Evolutionary conservation across 2,797 vertebrate genomes (phyloP), one percentile per base, ranked within the genome.

Genomic region (Acanthiza pusilla): DNA sequence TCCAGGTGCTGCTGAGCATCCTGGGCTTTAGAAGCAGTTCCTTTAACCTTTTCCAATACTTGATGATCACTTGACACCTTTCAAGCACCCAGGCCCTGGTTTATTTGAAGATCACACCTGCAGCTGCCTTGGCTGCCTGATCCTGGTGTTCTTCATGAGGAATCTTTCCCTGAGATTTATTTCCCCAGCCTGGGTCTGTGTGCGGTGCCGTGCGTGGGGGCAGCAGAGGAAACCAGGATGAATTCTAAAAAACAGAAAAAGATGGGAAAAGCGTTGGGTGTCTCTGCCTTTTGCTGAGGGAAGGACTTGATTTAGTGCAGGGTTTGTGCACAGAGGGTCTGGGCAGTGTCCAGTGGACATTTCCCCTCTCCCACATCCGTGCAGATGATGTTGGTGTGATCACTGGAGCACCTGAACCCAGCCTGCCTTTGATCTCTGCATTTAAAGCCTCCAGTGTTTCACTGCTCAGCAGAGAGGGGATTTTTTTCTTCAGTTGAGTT

Each of bases 401-500:
- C 55, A 1, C 61, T 3, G 0, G 34, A 77, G 77, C 89, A 95
- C 94, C 96, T 94, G 92, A 91, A 55, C 58, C 82, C 92, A 71
- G 51, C 45, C 1, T 68, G 71, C 40, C 90, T 96, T 95, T 96
- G 94, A 96, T 95, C 89, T 93, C 91, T 94, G 73, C 6, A 40
- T 95, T 92, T 89, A 83, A 96, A 94, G 63, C 91, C 88, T 58
- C 82, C 60, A 81, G 40, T 84, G 70, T 84, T 91, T 88, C 82
- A 16, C 66, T 83, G 82, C 93, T 90, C 92, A 92, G 94, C 85
- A 89, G 63, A 91, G 75, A 89, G 74, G 26, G 63, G 85, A 63
- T 85, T 92, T 93, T 82, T 85, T 92, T n/a, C 83, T 74, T 96
- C 85, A 88, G 0, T 53, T 85, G 91, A 94, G 80, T 91, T 94